Evolutionary conservation across 1,140 invertebrate species (phyloP), one percentile per base, ranked within the genome.

Genomic region (Dryas iulia): DNA sequence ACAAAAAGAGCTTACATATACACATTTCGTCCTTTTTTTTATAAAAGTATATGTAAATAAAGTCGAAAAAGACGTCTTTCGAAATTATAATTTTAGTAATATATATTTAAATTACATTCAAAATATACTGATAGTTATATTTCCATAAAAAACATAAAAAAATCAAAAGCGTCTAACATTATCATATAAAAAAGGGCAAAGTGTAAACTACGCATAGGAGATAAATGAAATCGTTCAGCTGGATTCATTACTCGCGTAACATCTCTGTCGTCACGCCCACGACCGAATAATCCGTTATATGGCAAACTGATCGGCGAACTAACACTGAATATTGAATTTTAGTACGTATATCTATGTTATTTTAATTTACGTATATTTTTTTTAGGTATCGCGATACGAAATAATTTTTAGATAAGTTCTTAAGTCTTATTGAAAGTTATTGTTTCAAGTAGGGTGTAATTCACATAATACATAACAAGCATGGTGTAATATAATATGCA

Each of bases 181-280:
- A 47, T 11, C 14, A 21, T 3, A 47, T 7, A 47, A 47, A 47
- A 47, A 47, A 18, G n/a, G 7, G 39, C 7, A 21, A 54, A 54
- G 11, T n/a, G 23, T 53, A 5, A 53, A 6, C 12, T 25, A 25
- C 53, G 21, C 25, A 56, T 26, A 18, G 61, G 28, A 59, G 60
- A 69, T 62, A 69, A 47, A 62, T 69, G 60, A 62, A 62, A 52
- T 31, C 53, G 54, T 39, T 56, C 47, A 65, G 60, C 28, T 23
- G 61, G 54, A 54, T 65, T 70, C 62, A 70, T 70, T 70, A 70
- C 61, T 28, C 57, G 56, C 39, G 56, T 70, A 60, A 65, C 68
- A 70, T 14, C 24, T 14, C 35, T 39, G 39, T 69, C 30, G 67
- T 39, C 57, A 62, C 67, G 67, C 61, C 56, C 33, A 26, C 33